Base-by-base conservation (phyloP, 2,888 invertebrate species). In the Nephrotoma appendiculata region DNA sequence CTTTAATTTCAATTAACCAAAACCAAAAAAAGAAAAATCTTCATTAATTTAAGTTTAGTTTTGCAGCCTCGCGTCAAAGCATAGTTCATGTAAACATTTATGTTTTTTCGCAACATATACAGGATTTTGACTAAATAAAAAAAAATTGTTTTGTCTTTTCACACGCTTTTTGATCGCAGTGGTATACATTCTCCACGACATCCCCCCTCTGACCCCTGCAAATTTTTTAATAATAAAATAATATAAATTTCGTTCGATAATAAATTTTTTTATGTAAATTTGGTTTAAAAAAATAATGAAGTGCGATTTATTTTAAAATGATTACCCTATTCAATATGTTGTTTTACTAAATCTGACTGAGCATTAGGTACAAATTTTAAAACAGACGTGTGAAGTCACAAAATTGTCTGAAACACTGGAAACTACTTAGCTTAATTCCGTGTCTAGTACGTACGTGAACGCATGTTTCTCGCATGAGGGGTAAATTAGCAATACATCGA, bases 101-200 rank as follows among this genome's bases (percentile, higher is more conserved):
- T 31, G 71, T 31, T 6, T 31, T 71, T 71, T 19, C 11, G 71
- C 6, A 71, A 71, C 71, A 31, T 31, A 31, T 52, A 31, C 31
- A 52, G 6, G 9, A 31, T 31, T 31, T 31, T 31, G 31, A 71
- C 31, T 9, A 71, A 71, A 71, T 9, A 71, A 31, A 71, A 31
- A 7, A 9, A 57, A 57, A 57, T 2, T 71, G 2, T 52, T 52
- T 52, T 52, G 52, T 15, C 19, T 7, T 31, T 71, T 91, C 92
- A 93, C 91, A 93, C 92, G 91, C 92, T 93, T 92, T 93, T 93
- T 91, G 92, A 92, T 90, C 93, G 93, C 90, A 93, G 92, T 90
- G 93, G 93, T 91, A 93, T 93, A 92, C 93, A 93, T 92, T 93
- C 93, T 91, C 93, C 93, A 90, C 92, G 92, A 90, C 93, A 93